phyloP scores from a whole-genome alignment of 1,140 invertebrate genomes.

The Cyphomyrmex costatus region DNA sequence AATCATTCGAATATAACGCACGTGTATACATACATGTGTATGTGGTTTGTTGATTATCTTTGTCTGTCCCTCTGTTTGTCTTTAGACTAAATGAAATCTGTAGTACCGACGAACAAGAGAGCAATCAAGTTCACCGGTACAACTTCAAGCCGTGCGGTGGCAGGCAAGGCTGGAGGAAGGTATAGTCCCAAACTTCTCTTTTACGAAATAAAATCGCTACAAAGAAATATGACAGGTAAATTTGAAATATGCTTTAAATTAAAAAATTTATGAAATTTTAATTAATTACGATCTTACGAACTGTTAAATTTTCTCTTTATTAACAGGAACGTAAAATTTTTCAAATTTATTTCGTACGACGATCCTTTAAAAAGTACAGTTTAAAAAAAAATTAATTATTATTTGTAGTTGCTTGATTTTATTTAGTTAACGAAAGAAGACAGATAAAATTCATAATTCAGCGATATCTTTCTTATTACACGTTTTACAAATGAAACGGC shows the following conservation, averaged over 20 bases:
- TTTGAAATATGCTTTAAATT: conserved; percentile 8
- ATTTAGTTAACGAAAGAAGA: neutral
- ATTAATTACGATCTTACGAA: neutral
- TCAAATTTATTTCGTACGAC: neutral
- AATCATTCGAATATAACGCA: neutral
- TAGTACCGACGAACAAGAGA: conserved; percentile 48
- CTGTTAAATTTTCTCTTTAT: neutral
- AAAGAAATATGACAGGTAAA: neutral
- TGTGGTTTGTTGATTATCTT: neutral
- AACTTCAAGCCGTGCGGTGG: conserved; percentile 70
- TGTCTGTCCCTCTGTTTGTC: neutral
- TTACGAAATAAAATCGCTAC: neutral
- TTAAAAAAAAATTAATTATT: neutral
- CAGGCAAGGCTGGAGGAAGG: conserved; percentile 47
- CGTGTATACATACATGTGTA: too few species aligned
- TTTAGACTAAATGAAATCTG: conserved; percentile 31
- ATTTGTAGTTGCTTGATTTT: neutral
- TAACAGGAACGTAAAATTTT: too few species aligned
- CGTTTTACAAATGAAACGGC: neutral
- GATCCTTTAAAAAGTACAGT: neutral
- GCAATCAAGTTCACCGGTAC: conserved; percentile 40
- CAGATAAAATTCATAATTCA: neutral
- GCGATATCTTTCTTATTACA: neutral
- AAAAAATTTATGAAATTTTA: neutral
- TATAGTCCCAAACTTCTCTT: neutral